Base-by-base conservation (phyloP, 2,113 vertebrate species). In the Macquaria australasica region DNA sequence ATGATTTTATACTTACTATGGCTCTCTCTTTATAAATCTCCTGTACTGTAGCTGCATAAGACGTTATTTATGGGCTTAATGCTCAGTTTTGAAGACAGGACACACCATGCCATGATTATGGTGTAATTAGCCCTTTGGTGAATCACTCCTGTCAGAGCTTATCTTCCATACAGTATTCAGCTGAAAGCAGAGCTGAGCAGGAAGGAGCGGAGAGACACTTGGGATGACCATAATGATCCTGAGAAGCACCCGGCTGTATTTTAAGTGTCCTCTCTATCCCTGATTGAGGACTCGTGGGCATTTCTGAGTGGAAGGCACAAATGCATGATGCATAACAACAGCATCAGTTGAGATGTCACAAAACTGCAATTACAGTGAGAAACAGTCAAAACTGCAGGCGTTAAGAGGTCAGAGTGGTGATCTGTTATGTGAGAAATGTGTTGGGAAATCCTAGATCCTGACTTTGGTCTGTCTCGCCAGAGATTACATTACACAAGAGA, bases 171-270 rank as follows among this genome's bases (percentile, higher is more conserved):
- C 81, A 73, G 56, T 55, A 67, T 79, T 92, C 70, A 75, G 68
- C 62, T 88, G 75, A 81, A 77, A 84, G 88, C 86, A 50, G 84
- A 86, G 80, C 84, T 21, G 81, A 85, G 83, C 73, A 75, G 77
- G 79, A 78, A 82, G 79, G 25, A 77, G 79, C 66, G n/a, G 83
- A 86, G 82, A 87, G 84, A 87, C 88, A 89, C 83, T 88, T 69
- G 87, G 91, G 90, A 87, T 74, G 88, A 80, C 90, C 84, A 45
- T 84, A 94, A 92, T 88, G 92, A 89, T 84, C 81, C 84, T 28
- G 50, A 66, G 72, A 75, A 92, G 89, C 91, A 91, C 78, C 86
- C 51, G 53, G 81, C 86, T 92, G 84, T 75, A 89, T 91, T 93
- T 68, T 79, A 84, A 91, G 88, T 85, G 91, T 87, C 86, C 92